These are phyloP conservation scores for Lissocephala sabroskyi DNA, from an alignment of 2,888 invertebrate species.

Conservation along the genomic window DNA sequence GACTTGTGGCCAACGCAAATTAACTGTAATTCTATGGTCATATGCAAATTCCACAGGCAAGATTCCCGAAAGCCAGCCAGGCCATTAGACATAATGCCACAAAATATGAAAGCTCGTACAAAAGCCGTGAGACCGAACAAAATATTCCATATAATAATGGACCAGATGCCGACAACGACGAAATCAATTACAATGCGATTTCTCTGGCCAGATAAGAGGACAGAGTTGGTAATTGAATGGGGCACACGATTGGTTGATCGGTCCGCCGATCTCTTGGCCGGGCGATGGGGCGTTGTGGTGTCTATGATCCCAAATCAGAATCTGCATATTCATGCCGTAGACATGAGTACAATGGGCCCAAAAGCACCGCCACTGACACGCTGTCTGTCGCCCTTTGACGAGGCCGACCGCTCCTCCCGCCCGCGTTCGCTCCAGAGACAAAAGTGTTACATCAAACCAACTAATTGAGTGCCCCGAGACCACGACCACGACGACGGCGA, in stretches of 20 bases:
- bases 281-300: neutral
- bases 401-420: neutral
- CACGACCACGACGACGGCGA: too few relatives aligned
- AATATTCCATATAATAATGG: constrained; percentile 38
- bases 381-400: constrained; percentile 35
- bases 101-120: constrained; percentile 27
- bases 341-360: constrained; percentile 49
- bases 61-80: neutral
- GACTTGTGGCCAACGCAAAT: constrained; percentile 22
- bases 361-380: constrained; percentile 57
- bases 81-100: constrained; percentile 37
- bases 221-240: constrained; percentile 42
- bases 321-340: constrained; percentile 58
- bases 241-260: too few relatives aligned
- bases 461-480: constrained; percentile 65
- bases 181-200: constrained; percentile 57
- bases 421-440: constrained; percentile 34
- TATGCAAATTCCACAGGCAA: too few relatives aligned
- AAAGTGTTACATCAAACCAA: constrained; percentile 61
- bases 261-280: neutral
- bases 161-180: constrained; percentile 22
- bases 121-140: constrained; percentile 24
- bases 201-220: constrained; percentile 44
- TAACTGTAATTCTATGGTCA: constrained; percentile 11
- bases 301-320: constrained; percentile 27